These are phyloP conservation scores for Oryzias sinensis DNA, from an alignment of 2,797 vertebrate genomes.

Conservation along the genomic window DNA sequence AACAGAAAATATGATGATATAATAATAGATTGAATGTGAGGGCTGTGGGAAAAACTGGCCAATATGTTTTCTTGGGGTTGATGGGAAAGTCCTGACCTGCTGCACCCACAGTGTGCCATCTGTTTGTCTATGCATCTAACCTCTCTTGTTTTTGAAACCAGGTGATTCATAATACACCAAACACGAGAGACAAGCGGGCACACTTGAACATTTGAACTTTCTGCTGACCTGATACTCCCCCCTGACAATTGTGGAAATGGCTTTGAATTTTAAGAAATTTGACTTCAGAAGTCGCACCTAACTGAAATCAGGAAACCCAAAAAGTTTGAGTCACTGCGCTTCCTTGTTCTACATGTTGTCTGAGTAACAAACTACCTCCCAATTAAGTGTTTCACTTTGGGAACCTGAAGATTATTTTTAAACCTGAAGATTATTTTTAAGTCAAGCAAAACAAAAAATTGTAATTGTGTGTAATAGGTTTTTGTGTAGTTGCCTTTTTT, in stretches of 20 bases:
- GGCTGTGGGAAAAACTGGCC: slow-evolving; percentile 1
- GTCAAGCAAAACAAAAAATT: too few relatives aligned
- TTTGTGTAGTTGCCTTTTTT: too few relatives aligned
- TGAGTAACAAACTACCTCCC: background rate
- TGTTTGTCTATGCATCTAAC: background rate
- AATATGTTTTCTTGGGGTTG: background rate
- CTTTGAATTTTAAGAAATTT: slow-evolving; percentile 30
- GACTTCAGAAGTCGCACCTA: background rate
- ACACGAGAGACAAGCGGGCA: slow-evolving; percentile 42
- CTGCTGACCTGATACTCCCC: slow-evolving; percentile 2
- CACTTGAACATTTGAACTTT: slow-evolving; percentile 75
- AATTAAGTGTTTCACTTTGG: background rate
- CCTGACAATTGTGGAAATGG: slow-evolving; percentile 4
- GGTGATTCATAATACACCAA: slow-evolving; percentile 37
- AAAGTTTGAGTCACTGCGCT: too few relatives aligned
- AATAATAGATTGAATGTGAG: too few relatives aligned
- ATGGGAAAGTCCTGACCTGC: slow-evolving; percentile 20
- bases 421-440: too few relatives aligned
- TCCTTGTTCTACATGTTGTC: too few relatives aligned
- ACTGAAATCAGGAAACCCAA: too few relatives aligned
- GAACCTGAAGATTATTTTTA: too few relatives aligned
- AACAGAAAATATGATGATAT: background rate
- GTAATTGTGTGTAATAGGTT: too few relatives aligned
- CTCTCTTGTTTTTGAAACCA: slow-evolving; percentile 21
- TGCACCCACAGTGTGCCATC: slow-evolving; percentile 14